Evolutionary conservation across 2,888 invertebrate genomes (phyloP), one percentile per base, ranked within the genome.

Genomic region (Phoronis australis): DNA sequence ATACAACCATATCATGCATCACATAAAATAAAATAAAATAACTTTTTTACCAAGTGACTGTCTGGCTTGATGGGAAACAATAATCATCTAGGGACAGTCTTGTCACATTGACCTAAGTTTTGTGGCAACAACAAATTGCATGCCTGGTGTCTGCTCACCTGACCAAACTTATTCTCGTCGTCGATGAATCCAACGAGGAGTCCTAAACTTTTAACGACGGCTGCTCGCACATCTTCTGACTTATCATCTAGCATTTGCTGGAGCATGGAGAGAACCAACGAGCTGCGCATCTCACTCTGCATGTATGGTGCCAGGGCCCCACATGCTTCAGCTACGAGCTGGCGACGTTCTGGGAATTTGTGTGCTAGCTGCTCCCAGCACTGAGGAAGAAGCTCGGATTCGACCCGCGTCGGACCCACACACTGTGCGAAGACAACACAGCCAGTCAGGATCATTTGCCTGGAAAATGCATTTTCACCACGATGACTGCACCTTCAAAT

Each of bases 311-410:
- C 81, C 50, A 86, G 77, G 4, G 82, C 81, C 4, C 83, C 82
- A 69, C 85, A 86, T 6, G 85, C 82, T 69, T 87, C 85, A 3
- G 84, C 84, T 4, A 86, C 85, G 24, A 87, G 70, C 26, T 86
- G 73, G 49, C 86, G 78, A 54, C 84, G 77, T 69, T 87, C 87
- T 2, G 81, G 74, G 71, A 85, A 82, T 61, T 84, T 84, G 66
- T 86, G 83, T 46, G 80, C 82, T 57, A 86, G 81, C 75, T 85
- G 85, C 65, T 86, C 85, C 86, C 86, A 87, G 68, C 85, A 85
- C 57, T 85, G 83, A 0, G 85, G 85, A 41, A 87, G 73, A 47
- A 87, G 79, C 71, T 86, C 85, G 52, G 83, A 82, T 65, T 84
- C 83, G n/a, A 85, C 81, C 45, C 83, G 66, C 21, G 79, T 76